Percentiles rank a stretch among this genome's conserved stretches.
phyloP scores from a whole-genome alignment of 2,797 vertebrate species.

The Megaceryle alcyon region DNA sequence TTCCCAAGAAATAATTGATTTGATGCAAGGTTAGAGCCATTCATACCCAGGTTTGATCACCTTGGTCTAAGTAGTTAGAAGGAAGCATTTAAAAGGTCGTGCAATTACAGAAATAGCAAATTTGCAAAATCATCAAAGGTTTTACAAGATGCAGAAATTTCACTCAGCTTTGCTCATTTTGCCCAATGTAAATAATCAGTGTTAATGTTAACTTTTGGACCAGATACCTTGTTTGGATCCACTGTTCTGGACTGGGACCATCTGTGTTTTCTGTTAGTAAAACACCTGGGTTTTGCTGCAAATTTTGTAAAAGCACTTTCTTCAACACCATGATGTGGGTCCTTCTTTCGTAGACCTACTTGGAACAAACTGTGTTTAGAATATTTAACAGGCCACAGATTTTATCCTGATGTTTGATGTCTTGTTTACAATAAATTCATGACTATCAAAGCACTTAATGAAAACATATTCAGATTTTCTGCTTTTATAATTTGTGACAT shows the following conservation, averaged over 20 bases:
- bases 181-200: neutral
- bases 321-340: neutral
- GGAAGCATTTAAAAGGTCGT: neutral
- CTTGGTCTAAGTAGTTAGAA: neutral
- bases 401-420: neutral
- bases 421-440: neutral
- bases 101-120: neutral
- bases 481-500: neutral
- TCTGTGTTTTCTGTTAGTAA: neutral
- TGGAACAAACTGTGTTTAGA: neutral
- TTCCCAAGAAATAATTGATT: neutral
- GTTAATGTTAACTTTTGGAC: neutral
- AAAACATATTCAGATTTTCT: neutral
- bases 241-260: neutral
- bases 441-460: conserved; percentile 5
- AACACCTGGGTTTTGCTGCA: neutral
- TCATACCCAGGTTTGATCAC: neutral
- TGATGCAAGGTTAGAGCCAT: neutral
- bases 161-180: neutral
- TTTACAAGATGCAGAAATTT: neutral
- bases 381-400: neutral
- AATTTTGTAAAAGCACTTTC: neutral
- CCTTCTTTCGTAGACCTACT: neutral
- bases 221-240: neutral
- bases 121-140: neutral